Base-by-base conservation (phyloP, 1,140 invertebrate species). In the Caenorhabditis inopinata region DNA sequence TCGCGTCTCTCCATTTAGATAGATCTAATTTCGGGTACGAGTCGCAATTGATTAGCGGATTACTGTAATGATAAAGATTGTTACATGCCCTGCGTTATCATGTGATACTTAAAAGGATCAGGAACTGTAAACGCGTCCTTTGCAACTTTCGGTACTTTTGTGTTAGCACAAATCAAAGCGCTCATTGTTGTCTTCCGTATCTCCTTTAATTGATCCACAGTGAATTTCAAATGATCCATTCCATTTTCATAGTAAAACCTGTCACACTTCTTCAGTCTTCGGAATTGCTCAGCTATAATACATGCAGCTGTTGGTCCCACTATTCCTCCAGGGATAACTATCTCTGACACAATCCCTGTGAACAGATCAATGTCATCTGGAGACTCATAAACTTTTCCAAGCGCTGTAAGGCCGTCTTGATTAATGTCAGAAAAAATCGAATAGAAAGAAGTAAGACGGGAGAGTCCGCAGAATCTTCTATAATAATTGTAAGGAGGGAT, bases 231-330 rank as follows among this genome's bases (percentile, higher is more conserved):
- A 58, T 87, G 49, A 87, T 88, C 29, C 73, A 46, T 62, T 85
- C 83, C 11, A 84, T 76, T 16, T 47, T 97, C 96, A 85, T 95
- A 98, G 94, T 95, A 98, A 89, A 96, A 98, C 85, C 96, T 91
- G 89, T 98, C 96, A 58, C 96, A 96, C 80, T 93, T 91, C 85
- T 95, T 89, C 5, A 92, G 81, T 68, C 89, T 85, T 74, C 87
- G 85, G 85, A 92, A 92, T 84, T 93, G 92, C 82, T 91, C 91
- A 18, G 90, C 91, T n/a, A 93, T 89, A 4, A 93, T 88, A 81
- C 92, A 92, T 11, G 74, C 16, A n/a, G 58, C 62, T 0, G 74
- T 76, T 12, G 74, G 79, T 0, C 79, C 80, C 1, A 77, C 62
- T 12, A 81, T 45, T 12, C 38, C 82, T 14, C 48, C 68, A 23